Evolutionary conservation across 2,888 invertebrate species (phyloP), one percentile per base, ranked within the genome.

Genomic region (Andrena bicolor): DNA sequence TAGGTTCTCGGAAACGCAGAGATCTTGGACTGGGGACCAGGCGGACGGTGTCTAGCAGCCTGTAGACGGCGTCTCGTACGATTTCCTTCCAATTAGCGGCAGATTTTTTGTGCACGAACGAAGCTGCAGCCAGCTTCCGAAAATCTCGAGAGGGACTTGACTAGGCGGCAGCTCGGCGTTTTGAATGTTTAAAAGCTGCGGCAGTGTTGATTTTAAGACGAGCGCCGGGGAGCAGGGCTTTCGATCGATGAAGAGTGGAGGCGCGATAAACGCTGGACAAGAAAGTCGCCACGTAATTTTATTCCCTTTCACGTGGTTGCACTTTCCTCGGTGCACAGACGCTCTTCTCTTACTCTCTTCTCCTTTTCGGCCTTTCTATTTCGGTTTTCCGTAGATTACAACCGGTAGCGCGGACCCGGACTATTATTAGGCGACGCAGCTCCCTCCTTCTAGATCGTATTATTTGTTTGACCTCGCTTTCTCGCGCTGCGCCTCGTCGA

Each of bases 331-430:
- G 51, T 63, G 78, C 53, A 41, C 41, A 53, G 30, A 30, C 48
- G 53, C 60, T 51, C 65, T 41, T 68, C 53, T 75, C 70, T 80
- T 28, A 51, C 76, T 61, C 65, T 71, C 66, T 80, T 78, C 80
- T 65, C 81, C 82, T 76, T 88, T 88, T 87, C 86, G 83, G 82
- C 84, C 86, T 86, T 89, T 92, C 91, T 91, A 91, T 91, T 92
- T 91, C 87, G 86, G 90, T 88, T 90, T 89, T 86, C 83, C 88
- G 91, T 92, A 91, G 89, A 89, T 90, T 90, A 89, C 87, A 92
- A 90, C 86, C 86, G 87, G 88, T 90, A 91, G 87, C 87, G 80
- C 86, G 87, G 82, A 83, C 82, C 71, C 76, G 70, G 76, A 87
- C 90, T 90, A 90, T 90, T 91, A 88, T 89, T 89, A 91, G 89